Percentiles rank a stretch among this genome's conserved stretches.
phyloP scores from a whole-genome alignment of 1,140 invertebrate genomes.

The Brachionus sp. region DNA sequence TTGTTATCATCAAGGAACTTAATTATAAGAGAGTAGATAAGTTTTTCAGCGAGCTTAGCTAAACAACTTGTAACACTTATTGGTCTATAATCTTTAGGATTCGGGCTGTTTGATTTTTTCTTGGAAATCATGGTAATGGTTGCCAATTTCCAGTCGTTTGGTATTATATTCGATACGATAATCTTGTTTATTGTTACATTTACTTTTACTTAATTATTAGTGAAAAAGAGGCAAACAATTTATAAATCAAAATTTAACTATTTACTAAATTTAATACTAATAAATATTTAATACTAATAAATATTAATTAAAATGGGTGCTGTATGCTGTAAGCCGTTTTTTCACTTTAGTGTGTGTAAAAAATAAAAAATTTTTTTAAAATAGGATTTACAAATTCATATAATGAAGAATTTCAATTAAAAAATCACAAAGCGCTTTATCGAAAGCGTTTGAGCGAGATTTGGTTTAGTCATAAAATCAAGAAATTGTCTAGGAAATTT shows the following conservation, averaged over 20 bases:
- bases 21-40: not conserved
- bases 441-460: not conserved
- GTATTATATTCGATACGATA: too few relatives aligned
- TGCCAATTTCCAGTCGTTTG: not conserved
- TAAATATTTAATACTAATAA: too few relatives aligned
- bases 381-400: not conserved
- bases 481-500: too few relatives aligned
- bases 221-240: too few relatives aligned
- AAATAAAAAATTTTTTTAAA: too few relatives aligned
- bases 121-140: not conserved
- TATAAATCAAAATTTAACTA: too few relatives aligned
- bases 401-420: not conserved
- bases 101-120: not conserved
- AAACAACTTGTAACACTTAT: not conserved
- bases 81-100: not conserved
- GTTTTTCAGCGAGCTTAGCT: not conserved
- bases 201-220: too few relatives aligned
- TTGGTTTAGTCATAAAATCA: not conserved
- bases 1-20: not conserved
- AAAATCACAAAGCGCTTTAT: not conserved
- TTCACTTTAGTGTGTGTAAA: too few relatives aligned
- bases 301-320: too few relatives aligned
- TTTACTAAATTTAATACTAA: too few relatives aligned
- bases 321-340: too few relatives aligned
- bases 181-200: too few relatives aligned